Evolutionary conservation across 2,113 vertebrate species (phyloP).

Genomic region (Barbus barbus): DNA sequence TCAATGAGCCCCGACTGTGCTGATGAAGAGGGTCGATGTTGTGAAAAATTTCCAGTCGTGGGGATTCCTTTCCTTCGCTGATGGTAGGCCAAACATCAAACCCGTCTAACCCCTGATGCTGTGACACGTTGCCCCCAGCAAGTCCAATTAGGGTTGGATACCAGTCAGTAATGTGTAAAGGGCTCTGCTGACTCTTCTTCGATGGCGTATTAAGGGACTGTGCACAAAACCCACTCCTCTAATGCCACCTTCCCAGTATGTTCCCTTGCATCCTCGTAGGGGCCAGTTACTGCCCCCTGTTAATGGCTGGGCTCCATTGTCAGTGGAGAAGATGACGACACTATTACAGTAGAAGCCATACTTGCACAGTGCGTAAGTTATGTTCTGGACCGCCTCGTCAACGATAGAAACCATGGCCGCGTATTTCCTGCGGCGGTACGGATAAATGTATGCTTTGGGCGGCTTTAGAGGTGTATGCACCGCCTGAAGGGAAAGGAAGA

Average conservation of each 20-base stretch:
- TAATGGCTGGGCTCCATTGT: conserved; percentile 94
- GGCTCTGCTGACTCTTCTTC: conserved; percentile 83
- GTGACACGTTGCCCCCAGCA: conserved; percentile 84
- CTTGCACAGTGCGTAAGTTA: conserved; percentile 92
- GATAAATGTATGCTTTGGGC: conserved; percentile 90
- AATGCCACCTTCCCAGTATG: conserved; percentile 96
- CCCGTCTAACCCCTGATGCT: conserved; percentile 82
- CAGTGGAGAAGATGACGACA: conserved; percentile 90
- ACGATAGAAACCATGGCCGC: conserved; percentile 96
- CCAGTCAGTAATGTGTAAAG: conserved; percentile 98
- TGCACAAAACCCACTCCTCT: conserved; percentile 94
- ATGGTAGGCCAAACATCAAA: conserved; percentile 90
- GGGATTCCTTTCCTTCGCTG: conserved; percentile 88
- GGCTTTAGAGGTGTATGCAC: conserved; percentile 95
- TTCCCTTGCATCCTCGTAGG: conserved; percentile 92
- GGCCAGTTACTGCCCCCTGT: conserved; percentile 97
- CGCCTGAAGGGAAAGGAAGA: conserved; percentile 94
- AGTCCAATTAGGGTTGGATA: conserved; percentile 91
- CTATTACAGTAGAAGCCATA: conserved; percentile 95
- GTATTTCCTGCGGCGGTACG: conserved; percentile 88
- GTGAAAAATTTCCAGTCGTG: conserved; percentile 90
- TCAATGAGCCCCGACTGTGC: conserved; percentile 86
- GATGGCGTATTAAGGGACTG: conserved; percentile 88
- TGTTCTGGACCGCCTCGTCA: conserved; percentile 93
- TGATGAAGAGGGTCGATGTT: conserved; percentile 95